Evolutionary conservation across 1,140 invertebrate species (phyloP), one percentile per base, ranked within the genome.

Genomic region (Tetraneura akinire): DNA sequence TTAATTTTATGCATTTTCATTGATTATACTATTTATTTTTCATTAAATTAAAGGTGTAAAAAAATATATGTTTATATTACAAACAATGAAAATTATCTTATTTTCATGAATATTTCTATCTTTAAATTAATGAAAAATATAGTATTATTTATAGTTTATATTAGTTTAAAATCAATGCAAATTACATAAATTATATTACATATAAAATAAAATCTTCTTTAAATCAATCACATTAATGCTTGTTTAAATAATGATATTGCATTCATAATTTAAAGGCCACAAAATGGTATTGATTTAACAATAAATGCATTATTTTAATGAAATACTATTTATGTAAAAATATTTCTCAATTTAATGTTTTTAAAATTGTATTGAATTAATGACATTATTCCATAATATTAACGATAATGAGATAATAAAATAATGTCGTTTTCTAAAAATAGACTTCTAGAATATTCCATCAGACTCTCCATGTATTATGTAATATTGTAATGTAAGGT

Each of bases 61-160:
- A 55, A 23, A 55, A 21, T 11, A 5, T n/a, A 55, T 55, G 13
- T 23, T 55, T 55, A 21, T 21, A 55, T 55, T 55, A 55, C 9
- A 55, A 55, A 55, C 21, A 1, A 55, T 23, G 10, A 55, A 55
- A 55, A 23, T 11, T 55, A 55, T 55, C 51, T 53, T 53, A 55
- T 23, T 23, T 55, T 23, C n/a, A 55, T 18, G n/a, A 16, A 53
- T 53, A 53, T n/a, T 53, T 53, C 6, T 21, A 53, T 6, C n/a
- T 3, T 53, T 53, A n/a, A 53, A 53, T 53, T 55, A 55, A 55
- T 55, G 21, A 55, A 55, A 55, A 55, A 55, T 55, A 55, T 18
- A 21, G 1, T 55, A 10, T 55, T 11, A 26, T 37, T 37, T 37
- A 37, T 37, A 37, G 32, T 37, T 23, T 21, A 57, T 23, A 57